phyloP scores from a whole-genome alignment of 2,113 vertebrate species.

The Xiphophorus hellerii region DNA sequence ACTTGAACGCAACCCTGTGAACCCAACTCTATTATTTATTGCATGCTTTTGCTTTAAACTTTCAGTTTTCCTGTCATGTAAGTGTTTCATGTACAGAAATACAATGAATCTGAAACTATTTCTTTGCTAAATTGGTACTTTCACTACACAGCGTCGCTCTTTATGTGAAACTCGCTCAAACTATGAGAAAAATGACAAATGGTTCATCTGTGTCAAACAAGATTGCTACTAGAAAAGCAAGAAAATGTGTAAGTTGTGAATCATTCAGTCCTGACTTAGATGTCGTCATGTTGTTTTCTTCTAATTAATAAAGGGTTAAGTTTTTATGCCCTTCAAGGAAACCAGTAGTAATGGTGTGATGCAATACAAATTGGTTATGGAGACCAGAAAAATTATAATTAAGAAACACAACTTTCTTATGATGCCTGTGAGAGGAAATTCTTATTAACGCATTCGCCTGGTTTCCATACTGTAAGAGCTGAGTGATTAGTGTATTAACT shows the following conservation, averaged over 20 bases:
- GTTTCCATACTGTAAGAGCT: neutral
- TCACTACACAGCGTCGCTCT: conserved; percentile 6
- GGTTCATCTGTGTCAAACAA: neutral
- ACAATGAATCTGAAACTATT: neutral
- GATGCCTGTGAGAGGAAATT: neutral
- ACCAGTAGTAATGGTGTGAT: conserved; percentile 6
- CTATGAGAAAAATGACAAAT: neutral
- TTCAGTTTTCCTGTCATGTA: neutral
- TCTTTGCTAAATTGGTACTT: conserved; percentile 5
- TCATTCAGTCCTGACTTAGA: neutral
- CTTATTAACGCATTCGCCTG: neutral
- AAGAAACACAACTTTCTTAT: neutral
- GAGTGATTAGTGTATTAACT: neutral
- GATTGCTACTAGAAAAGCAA: neutral
- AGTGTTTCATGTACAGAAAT: neutral
- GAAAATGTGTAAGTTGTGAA: neutral
- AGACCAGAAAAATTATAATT: neutral
- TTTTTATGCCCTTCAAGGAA: conserved; percentile 18
- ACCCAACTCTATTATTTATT: neutral
- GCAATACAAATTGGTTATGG: neutral
- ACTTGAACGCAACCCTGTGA: conserved; percentile 66
- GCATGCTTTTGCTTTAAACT: conserved; percentile 17
- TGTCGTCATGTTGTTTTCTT: neutral
- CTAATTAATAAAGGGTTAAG: neutral
- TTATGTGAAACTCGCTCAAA: neutral